Base-by-base conservation (phyloP, 2,113 vertebrate genomes). In the Conger conger region DNA sequence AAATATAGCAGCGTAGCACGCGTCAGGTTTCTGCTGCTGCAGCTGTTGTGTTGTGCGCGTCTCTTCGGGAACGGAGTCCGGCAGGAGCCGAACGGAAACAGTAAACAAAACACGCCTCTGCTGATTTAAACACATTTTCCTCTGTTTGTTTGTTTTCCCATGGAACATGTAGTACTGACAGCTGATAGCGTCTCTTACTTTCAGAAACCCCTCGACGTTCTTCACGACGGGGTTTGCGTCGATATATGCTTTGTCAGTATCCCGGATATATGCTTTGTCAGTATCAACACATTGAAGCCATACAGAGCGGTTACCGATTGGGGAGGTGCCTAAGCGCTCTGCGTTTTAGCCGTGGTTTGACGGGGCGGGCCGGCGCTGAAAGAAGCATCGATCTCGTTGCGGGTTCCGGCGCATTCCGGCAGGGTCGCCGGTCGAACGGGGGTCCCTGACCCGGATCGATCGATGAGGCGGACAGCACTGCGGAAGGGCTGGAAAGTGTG, bases 21-120 rank as follows among this genome's bases (percentile, higher is more conserved):
- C 38, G 7, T 42, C 50, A 18, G 17, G 76, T 82, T 80, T 63
- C 80, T 76, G 83, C 73, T 23, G 79, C 73, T 57, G 13, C 82
- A 76, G 45, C 77, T 63, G 50, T 82, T 84, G 27, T 73, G 30
- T n/a, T 18, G 38, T 42, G 27, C 33, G 0, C 42, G 27, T 79
- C 78, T 23, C n/a, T n/a, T n/a, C 23, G n/a, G 35, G 13, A 76
- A 6, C 0, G 38, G 79, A 50, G 63, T 0, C 38, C 37, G 42
- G 37, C 50, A 30, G 57, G 37, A 13, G 1, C 15, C 33, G 11
- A 73, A 30, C 60, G 73, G 20, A 76, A n/a, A 76, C 37, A 83
- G 23, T n/a, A 30, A 50, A 50, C 45, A 7, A 50, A 7, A 50
- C 15, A 50, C 1, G 45, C 45, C 45, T 1, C 45, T 50, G 45